Percentiles rank a stretch among this genome's conserved stretches.
These are phyloP conservation scores for Cygnus atratus DNA, from an alignment of 2,113 vertebrate species.

Conservation along the genomic window DNA sequence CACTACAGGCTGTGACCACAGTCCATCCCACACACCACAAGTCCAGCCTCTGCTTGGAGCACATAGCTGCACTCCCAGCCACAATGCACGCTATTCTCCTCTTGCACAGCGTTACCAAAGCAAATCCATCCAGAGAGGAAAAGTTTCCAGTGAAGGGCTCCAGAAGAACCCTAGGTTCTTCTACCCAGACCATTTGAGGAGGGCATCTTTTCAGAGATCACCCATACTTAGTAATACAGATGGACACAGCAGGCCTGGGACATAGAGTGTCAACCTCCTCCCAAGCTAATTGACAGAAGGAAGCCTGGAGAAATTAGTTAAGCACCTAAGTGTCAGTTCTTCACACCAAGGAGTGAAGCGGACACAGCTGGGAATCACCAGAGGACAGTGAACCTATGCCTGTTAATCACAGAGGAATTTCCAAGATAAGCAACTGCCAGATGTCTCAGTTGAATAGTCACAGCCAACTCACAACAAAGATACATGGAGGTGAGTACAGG, in stretches of 20 bases:
- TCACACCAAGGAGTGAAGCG: neutral
- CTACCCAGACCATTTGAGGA: neutral
- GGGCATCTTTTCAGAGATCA: neutral
- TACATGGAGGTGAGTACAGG: neutral
- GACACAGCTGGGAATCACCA: neutral
- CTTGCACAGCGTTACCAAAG: neutral
- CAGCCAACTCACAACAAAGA: neutral
- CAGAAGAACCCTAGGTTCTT: neutral
- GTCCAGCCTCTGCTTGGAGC: neutral
- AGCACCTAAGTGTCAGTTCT: neutral
- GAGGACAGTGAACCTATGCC: neutral
- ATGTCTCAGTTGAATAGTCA: neutral
- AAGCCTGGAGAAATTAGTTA: neutral
- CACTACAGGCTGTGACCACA: neutral
- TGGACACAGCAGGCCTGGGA: neutral
- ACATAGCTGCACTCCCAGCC: neutral
- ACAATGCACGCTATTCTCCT: rapidly evolving
- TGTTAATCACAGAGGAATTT: neutral
- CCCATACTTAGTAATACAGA: too few species aligned
- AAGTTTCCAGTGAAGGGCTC: neutral
- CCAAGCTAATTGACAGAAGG: neutral
- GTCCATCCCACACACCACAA: neutral
- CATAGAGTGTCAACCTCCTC: neutral
- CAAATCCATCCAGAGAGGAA: neutral
- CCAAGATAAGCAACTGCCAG: neutral